These are phyloP conservation scores for Xenopus tropicalis DNA, from an alignment of 2,113 vertebrate species.

Conservation along the genomic window UCB_Xtro_10.0 CM004451.2:77105001-77105500, in stretches of 20 bases:
- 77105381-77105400: slow-evolving; percentile 38
- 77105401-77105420: background rate
- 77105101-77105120: slow-evolving; percentile 4
- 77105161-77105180: background rate
- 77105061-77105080: slow-evolving; percentile 6
- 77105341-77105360: slow-evolving; percentile 93
- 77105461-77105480: no score
- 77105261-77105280: slow-evolving; percentile 88
- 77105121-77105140: slow-evolving; percentile 41
- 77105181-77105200: slow-evolving; percentile 56
- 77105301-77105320: slow-evolving; percentile 94
- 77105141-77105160: slow-evolving; percentile 33
- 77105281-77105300: slow-evolving; percentile 91
- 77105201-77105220: slow-evolving; percentile 93
- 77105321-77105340: slow-evolving; percentile 89
- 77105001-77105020: no score
- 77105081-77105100: background rate
- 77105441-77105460: no score
- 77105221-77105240: slow-evolving; percentile 88
- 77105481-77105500: no score
- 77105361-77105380: slow-evolving; percentile 68
- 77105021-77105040: no score
- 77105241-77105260: slow-evolving; percentile 87
- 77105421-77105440: no score
- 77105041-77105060: background rate